These are phyloP conservation scores for Tribolium madens DNA, from an alignment of 1,140 invertebrate genomes.

Conservation along the genomic window DNA sequence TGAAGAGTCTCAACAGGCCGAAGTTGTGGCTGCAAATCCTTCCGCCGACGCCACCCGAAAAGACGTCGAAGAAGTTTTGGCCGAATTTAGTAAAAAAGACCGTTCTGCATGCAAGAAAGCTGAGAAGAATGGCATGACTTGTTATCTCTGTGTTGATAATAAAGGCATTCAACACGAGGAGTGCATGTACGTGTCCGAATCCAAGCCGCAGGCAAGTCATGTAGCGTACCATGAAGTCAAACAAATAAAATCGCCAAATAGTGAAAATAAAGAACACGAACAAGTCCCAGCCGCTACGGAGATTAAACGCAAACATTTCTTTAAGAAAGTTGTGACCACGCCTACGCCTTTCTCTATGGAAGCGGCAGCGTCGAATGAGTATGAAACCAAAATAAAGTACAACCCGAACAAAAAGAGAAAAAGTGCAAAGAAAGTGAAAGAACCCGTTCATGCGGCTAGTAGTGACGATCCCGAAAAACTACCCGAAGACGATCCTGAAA, in stretches of 20 bases:
- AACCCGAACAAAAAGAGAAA: slow-evolving; percentile 37
- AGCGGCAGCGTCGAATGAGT: slow-evolving; percentile 42
- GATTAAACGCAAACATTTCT: slow-evolving; percentile 52
- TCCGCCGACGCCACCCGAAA: slow-evolving; percentile 69
- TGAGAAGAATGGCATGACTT: slow-evolving; percentile 79
- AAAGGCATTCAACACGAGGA: slow-evolving; percentile 78
- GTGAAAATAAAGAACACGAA: slow-evolving; percentile 28
- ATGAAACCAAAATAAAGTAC: slow-evolving; percentile 49
- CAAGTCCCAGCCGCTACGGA: slow-evolving; percentile 44
- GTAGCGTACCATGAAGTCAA: slow-evolving; percentile 61
- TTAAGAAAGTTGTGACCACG: slow-evolving; percentile 51
- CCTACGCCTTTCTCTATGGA: slow-evolving; percentile 42
- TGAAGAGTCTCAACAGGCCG: slow-evolving; percentile 61
- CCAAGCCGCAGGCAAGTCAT: slow-evolving; percentile 70
- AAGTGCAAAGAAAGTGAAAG: slow-evolving; percentile 34
- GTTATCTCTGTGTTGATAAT: slow-evolving; percentile 77
- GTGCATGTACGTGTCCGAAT: slow-evolving; percentile 79
- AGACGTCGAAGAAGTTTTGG: slow-evolving; percentile 76
- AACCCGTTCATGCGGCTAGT: slow-evolving; percentile 22
- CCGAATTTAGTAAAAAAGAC: slow-evolving; percentile 77
- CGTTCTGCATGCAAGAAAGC: slow-evolving; percentile 77
- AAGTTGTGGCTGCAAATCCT: slow-evolving; percentile 65
- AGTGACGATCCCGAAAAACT: slow-evolving; percentile 55
- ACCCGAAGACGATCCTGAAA: slow-evolving; percentile 59
- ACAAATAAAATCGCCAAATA: slow-evolving; percentile 48